Conservation (phyloP, 1,140 invertebrate genomes). For the Lucilia cuprina region DNA sequence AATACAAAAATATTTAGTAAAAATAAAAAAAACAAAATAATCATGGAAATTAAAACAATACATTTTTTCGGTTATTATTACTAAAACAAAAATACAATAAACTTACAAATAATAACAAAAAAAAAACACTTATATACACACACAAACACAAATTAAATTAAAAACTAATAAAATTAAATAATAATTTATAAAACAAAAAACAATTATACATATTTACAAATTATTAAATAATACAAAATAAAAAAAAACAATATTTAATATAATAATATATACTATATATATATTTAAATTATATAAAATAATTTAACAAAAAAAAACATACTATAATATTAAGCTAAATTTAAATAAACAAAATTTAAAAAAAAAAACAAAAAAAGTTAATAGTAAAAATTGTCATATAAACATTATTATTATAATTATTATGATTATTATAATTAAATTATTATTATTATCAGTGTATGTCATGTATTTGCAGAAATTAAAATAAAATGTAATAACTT, state of each 20-base stretch:
- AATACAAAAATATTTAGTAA: not conserved
- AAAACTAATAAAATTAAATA: conserved; percentile 29
- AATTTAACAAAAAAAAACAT: not conserved
- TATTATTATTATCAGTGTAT: conserved; percentile 10
- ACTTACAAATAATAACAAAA: not conserved
- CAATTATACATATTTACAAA: conserved; percentile 36
- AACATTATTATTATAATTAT: conserved; percentile 5
- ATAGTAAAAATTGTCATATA: conserved; percentile 10
- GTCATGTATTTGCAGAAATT: not conserved
- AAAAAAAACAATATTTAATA: not conserved
- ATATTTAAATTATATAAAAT: not conserved
- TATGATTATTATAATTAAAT: conserved; percentile 11
- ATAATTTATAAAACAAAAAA: conserved; percentile 32
- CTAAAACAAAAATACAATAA: not conserved
- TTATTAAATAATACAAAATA: conserved; percentile 34
- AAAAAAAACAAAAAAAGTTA: no score
- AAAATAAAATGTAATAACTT: conserved; percentile 20
- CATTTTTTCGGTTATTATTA: not conserved
- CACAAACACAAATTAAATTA: conserved; percentile 22
- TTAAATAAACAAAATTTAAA: not conserved
- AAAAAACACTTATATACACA: conserved; percentile 11
- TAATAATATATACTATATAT: conserved; percentile 6
- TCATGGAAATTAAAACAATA: not conserved
- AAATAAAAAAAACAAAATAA: not conserved
- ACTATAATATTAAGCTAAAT: not conserved